Conservation (phyloP, 23 tunicate genomes). For the Styela clava region DNA sequence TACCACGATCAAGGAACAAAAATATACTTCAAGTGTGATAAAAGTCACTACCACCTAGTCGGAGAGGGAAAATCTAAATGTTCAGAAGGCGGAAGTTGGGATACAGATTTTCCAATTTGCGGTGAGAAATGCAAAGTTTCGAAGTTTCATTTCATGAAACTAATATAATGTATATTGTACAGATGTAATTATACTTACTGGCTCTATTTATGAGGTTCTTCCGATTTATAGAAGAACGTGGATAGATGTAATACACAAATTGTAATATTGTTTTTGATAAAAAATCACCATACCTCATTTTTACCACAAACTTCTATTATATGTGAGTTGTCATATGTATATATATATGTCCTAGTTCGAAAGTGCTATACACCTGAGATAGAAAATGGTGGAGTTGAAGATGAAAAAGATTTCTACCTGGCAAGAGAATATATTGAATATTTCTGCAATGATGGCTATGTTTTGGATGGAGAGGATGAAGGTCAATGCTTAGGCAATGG, state of each 20-base stretch:
- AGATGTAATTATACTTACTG: too few species aligned
- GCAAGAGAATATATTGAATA: neutral
- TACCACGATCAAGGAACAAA: neutral
- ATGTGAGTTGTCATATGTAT: too few species aligned
- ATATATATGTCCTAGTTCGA: neutral
- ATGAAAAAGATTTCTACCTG: neutral
- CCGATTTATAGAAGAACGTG: too few species aligned
- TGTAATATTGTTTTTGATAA: too few species aligned
- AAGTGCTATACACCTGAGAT: neutral
- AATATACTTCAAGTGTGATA: neutral
- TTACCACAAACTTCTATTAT: too few species aligned
- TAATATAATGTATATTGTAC: too few species aligned
- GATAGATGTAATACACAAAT: too few species aligned
- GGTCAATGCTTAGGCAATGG: neutral
- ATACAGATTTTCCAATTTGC: neutral
- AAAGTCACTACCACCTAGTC: neutral
- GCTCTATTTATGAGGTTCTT: too few species aligned
- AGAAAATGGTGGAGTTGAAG: neutral
- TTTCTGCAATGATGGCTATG: neutral
- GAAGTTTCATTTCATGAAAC: too few species aligned
- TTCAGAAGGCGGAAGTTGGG: neutral
- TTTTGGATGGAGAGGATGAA: neutral
- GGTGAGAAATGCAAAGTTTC: too few species aligned
- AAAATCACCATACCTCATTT: too few species aligned
- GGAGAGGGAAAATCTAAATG: neutral